Evolutionary conservation across 2,113 vertebrate species (phyloP).

Genomic region (cattle (Bos taurus)): DNA sequence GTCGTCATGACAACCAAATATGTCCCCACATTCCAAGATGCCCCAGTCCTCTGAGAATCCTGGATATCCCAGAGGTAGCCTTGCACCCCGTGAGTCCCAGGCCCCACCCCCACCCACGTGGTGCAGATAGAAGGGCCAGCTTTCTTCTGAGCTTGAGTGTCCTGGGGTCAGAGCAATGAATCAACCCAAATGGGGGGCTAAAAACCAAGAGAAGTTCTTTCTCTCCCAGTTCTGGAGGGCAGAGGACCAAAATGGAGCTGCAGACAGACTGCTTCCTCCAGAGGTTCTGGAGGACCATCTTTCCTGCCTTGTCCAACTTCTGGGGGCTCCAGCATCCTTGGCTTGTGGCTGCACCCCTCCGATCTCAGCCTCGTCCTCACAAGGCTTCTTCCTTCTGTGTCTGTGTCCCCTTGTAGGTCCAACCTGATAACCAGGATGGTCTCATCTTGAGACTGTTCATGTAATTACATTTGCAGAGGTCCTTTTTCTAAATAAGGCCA

Average conservation of each 20-base stretch:
- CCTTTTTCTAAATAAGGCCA: neutral
- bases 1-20: neutral
- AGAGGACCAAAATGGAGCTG: neutral
- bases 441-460: too few relatives aligned
- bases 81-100: neutral
- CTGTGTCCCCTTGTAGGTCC: neutral
- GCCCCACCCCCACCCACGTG: fast-evolving
- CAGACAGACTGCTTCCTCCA: fast-evolving
- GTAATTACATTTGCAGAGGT: neutral
- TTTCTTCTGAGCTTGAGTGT: fast-evolving
- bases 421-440: neutral
- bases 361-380: fast-evolving
- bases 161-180: neutral
- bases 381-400: fast-evolving
- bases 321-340: neutral
- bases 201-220: neutral
- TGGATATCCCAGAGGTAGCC: neutral
- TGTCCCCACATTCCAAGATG: neutral
- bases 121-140: neutral
- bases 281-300: neutral
- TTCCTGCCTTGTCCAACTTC: neutral
- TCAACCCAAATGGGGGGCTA: fast-evolving
- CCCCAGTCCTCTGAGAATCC: neutral
- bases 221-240: neutral
- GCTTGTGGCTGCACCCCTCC: neutral